Base-by-base conservation (phyloP, 2,797 vertebrate genomes). In the Neosilurus mollespiculum region DNA sequence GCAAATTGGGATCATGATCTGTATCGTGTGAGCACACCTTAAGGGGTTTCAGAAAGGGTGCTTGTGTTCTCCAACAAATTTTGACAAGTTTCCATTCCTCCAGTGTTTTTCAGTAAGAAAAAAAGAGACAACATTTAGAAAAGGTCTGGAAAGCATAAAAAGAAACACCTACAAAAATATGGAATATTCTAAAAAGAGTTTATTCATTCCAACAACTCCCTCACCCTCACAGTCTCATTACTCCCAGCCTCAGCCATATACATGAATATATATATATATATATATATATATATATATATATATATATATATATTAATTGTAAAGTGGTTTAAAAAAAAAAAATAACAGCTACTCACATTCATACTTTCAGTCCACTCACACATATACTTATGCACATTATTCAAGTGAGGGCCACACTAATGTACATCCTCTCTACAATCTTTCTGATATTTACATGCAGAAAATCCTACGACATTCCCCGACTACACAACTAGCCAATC, bases 391-490 rank as follows among this genome's bases (percentile, higher is more conserved):
- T 62, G 79, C 70, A 84, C 78, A 66, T 72, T 69, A 66, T 72
- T 69, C 64, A 58, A 81, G 67, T 77, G 64, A 85, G 87, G 76
- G 71, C 65, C 85, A 87, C 82, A 76, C 82, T 83, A 82, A 83
- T 82, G 85, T 64, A 70, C 70, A 78, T 81, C 73, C 78, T 82
- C 76, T 80, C 85, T 86, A 86, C 76, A 51, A 77, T 64, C 84
- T 56, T 67, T 75, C 84, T 85, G 81, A 84, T 85, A 76, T 89
- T 88, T 85, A 87, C 88, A 89, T 89, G 88, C 87, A 87, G 85
- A 87, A 86, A 83, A 77, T 88, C 80, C 88, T 88, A 89, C 71
- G 37, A 87, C 84, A 87, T 87, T 88, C 84, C 81, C 75, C 83
- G 83, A 81, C 84, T 84, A 86, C 81, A 84, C 82, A 79, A 84